Base-by-base conservation (phyloP, 2,113 vertebrate species). In the Calyptommatus sinebrachiatus region DNA sequence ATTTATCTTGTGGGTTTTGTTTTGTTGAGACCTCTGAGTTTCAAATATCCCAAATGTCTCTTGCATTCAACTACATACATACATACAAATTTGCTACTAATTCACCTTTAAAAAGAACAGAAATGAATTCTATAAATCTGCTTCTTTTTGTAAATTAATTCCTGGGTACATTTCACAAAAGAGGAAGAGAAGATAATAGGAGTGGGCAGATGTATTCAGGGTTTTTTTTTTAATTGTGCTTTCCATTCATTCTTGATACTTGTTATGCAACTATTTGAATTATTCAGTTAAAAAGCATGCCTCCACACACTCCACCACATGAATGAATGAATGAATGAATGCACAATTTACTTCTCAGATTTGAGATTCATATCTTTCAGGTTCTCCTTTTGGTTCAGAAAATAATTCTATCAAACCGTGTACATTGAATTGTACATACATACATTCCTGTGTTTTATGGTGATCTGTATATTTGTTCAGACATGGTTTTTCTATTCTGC, bases 81-180 rank as follows among this genome's bases (percentile, higher is more conserved):
- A 24, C 69, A 69, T 22, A 24, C 53, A 69, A 69, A 22, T 28
- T 79, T 79, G 65, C 18, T 79, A 18, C 41, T 72, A 16, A 72
- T 72, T 48, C 26, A 72, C 61, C 45, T 69, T 16, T 57, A 57
- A 57, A 65, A 63, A 29, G 60, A 77, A 57, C 10, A 26, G 24
- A 67, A 22, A 53, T 50, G 53, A 18, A 45, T 62, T 62, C 48
- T 31, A 71, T 22, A 71, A 78, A 41, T 28, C 4, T 68, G 46
- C 68, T 68, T 77, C 11, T 66, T 48, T 77, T 24, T 68, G 48
- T 69, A 57, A 31, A 68, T 60, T 69, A 77, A 77, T 50, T 76
- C n/a, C 61, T 24, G 22, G 61, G 61, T 24, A 62, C 61, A 62
- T 62, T 62, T 26, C 61, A 62, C 24, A 22, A 62, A 62, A 26